Base-by-base conservation (phyloP, 2,888 invertebrate genomes). In the Julus scandinavius region DNA sequence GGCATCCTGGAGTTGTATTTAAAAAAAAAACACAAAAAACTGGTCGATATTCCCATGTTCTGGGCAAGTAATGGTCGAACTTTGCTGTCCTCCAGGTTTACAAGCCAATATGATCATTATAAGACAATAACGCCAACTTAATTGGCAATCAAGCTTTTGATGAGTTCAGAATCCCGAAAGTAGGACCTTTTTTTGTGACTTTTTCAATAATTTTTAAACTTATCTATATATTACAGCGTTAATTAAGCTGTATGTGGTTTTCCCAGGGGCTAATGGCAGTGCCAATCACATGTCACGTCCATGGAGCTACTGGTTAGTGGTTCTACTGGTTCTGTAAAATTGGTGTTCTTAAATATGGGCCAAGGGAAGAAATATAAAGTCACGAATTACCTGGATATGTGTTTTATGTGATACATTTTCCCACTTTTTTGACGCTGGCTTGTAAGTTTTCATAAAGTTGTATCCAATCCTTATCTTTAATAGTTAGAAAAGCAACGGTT, bases 401-500 rank as follows among this genome's bases (percentile, higher is more conserved):
- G 54, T 54, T 54, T 54, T 54, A 54, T 54, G 54, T 17, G 54
- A 17, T 54, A 29, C 20, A 29, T 20, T 72, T 29, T 20, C 11
- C 72, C 29, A 20, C 0, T 29, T 29, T 29, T n/a, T 20, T 72
- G 72, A 20, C 20, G 72, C 29, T 72, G 72, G 72, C 20, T 20
- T 7, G 63, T 29, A 72, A 29, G 20, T 72, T 72, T 20, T 20
- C 20, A 2, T 6, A 4, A 9, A 72, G 63, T 1, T n/a, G 63
- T 63, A n/a, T 6, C n/a, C n/a, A n/a, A n/a, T n/a, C 63, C 15
- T 72, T 29, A 72, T 72, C 72, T 80, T 80, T 80, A 40, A 80
- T 80, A 38, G 29, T 29, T 29, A 15, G 2, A 80, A 80, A 80
- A 38, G 80, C 38, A 80, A 38, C 13, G 29, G 29, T 72, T 29